Base-by-base conservation (phyloP, 2,113 vertebrate genomes). In the Hoplias malabaricus region DNA sequence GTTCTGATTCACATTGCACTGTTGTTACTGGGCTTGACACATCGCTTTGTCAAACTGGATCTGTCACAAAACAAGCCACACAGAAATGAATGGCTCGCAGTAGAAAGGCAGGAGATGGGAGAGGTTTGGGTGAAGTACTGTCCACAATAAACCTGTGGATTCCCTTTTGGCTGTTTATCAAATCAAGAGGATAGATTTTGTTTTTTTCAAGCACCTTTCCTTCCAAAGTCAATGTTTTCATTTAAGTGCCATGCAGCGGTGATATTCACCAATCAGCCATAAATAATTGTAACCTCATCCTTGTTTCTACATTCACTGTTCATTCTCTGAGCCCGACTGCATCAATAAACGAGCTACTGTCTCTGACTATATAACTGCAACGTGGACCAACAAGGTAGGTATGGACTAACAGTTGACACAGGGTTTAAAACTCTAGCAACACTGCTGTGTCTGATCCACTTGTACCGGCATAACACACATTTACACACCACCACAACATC, bases 41-140 rank as follows among this genome's bases (percentile, higher is more conserved):
- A 68, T 59, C 82, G 5, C 61, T 85, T 82, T 85, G 80, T 86
- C 73, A 78, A 61, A 84, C 46, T 69, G 46, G 72, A 76, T 69
- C 74, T 74, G 73, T 76, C 68, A 75, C 62, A n/a, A 75, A 36
- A 23, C 42, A 50, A 21, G 4, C 10, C 0, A 43, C 42, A 40
- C 43, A 59, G 57, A 70, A 80, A 80, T 57, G 27, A 71, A 76
- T 56, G 73, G 36, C 34, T 80, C 21, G n/a, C 57, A 9, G 14
- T 33, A 9, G 16, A 36, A 48, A 62, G 23, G 19, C 75, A 16
- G 50, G 31, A 71, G 56, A 36, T 7, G 69, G 46, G 59, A 43
- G 27, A 57, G 34, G 46, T 34, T 10, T 70, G 68, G 46, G 8
- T 14, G 46, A 71, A 54, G 27, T 31, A 56, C n/a, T 11, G 23